Base-by-base conservation (phyloP, 2,797 vertebrate genomes). In the Arrhamphus sclerolepis region DNA sequence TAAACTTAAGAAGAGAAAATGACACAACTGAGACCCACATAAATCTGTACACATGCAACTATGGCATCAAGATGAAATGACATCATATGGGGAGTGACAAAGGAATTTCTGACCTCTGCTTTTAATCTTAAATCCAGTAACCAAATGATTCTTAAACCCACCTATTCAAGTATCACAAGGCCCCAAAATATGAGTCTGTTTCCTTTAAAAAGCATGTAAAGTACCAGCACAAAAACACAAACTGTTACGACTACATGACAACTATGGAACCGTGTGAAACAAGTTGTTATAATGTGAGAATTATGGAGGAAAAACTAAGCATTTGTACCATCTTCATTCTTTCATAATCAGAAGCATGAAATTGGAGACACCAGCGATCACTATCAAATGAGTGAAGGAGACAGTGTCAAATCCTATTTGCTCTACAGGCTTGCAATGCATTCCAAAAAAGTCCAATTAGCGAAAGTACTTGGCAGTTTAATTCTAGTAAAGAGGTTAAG, bases 191-290 rank as follows among this genome's bases (percentile, higher is more conserved):
- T 44, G 13, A 13, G 20, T 14, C 13, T 22, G 2, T 46, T 14
- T 22, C 0, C 11, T 22, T 46, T 10, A 62, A 22, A 46, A 54
- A 75, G 70, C 44, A 22, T 20, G 41, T 6, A 80, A 60, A 73
- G 55, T 6, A 46, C 29, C 18, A 53, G 13, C 57, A 62, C 17
- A 60, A 62, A 50, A 70, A 68, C 31, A 58, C 62, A 72, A 63
- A 22, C 21, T 50, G 41, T 62, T 60, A 29, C 44, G 55, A 56
- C 43, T 61, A 28, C 53, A 47, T 38, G 49, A 73, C 56, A 39
- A 57, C 53, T n/a, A 56, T 47, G 62, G 42, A 70, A 65, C 26
- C 34, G 38, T 56, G 63, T 66, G 50, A 51, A 48, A 59, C 59
- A 77, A 54, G 46, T 63, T 34, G 22, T 57, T 55, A 56, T 58